phyloP scores from a whole-genome alignment of 64 coral and sea anemone species.

The Montipora foliosa region DNA sequence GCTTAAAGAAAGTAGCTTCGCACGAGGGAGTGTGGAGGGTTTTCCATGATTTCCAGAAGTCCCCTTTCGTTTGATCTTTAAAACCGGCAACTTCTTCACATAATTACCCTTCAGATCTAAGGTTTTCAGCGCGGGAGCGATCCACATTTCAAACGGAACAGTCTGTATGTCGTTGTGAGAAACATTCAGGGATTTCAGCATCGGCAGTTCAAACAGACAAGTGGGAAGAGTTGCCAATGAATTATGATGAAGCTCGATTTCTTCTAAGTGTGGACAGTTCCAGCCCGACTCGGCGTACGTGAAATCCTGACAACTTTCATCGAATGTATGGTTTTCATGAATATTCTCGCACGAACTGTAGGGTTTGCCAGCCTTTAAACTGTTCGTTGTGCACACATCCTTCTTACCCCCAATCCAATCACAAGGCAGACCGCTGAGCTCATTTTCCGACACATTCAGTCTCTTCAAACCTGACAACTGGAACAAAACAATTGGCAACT shows the following conservation, averaged over 20 bases:
- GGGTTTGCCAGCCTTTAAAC: slow-evolving; percentile 47
- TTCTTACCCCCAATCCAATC: slow-evolving; percentile 68
- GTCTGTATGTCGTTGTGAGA: slow-evolving; percentile 87
- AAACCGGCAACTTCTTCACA: slow-evolving; percentile 80
- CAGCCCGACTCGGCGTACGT: slow-evolving; percentile 87
- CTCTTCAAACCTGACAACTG: slow-evolving; percentile 79
- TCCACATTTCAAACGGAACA: slow-evolving; percentile 97
- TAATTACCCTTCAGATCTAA: slow-evolving; percentile 93
- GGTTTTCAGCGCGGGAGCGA: slow-evolving; percentile 76
- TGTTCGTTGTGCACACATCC: not conserved
- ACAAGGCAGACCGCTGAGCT: slow-evolving; percentile 64
- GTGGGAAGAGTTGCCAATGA: slow-evolving; percentile 74
- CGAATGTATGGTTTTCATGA: slow-evolving; percentile 24
- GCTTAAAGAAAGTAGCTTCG: slow-evolving; percentile 60
- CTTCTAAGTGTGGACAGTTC: slow-evolving; percentile 97
- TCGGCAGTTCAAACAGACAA: slow-evolving; percentile 89
- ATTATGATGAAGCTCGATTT: slow-evolving; percentile 95
- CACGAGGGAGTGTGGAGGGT: slow-evolving; percentile 69
- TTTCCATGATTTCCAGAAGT: slow-evolving; percentile 13
- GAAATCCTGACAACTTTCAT: slow-evolving; percentile 70
- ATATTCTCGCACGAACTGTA: slow-evolving; percentile 81
- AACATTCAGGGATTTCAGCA: slow-evolving; percentile 85
- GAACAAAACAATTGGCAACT: slow-evolving; percentile 83
- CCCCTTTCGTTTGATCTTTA: slow-evolving; percentile 46
- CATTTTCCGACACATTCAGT: slow-evolving; percentile 80